Base-by-base conservation (phyloP, 92 coral and sea anemone species). In the Bergia sp. region DNA sequence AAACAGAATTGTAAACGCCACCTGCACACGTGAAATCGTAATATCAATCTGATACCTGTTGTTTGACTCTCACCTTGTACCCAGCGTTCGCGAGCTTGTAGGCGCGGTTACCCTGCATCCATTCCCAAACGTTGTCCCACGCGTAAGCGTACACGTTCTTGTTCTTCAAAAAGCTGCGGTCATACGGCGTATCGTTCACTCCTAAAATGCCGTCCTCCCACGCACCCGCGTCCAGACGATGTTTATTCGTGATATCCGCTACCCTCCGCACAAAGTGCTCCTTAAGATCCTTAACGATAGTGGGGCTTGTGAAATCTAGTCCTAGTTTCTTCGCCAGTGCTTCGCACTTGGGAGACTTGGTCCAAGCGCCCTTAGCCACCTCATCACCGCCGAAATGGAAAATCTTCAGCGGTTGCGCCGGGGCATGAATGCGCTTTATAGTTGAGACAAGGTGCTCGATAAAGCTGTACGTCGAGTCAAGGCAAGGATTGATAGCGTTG, bases 81-180 rank as follows among this genome's bases (percentile, higher is more conserved):
- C 94, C 98, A 47, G 94, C 94, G 71, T 95, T 95, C 10, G 98
- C 98, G 42, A 95, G 91, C 45, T 92, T 94, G 82, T 96, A 96
- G 55, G 99, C 97, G 39, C 99, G 95, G 64, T 94, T 92, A 29
- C 95, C 98, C 64, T 91, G 94, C 40, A 93, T 94, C 99, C 99
- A 96, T 85, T 95, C 98, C 99, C 99, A 96, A 57, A 96, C 99
- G 57, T 96, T 96, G 82, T 96, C 99, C 99, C 99, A 96, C 21
- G 99, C 98, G 76, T 96, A 94, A 10, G 98, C 95, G 82, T 90
- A 96, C n/a, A 96, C 98, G 9, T 93, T 92, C 76, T 82, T 86
- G 85, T 96, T 94, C 79, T 87, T 88, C 55, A 95, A 89, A 66
- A 89, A 89, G 10, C 89, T 89, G 74, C 96, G 90, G 86, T 96